Conservation (phyloP, 2,797 vertebrate species). For the Podargus strigoides region DNA sequence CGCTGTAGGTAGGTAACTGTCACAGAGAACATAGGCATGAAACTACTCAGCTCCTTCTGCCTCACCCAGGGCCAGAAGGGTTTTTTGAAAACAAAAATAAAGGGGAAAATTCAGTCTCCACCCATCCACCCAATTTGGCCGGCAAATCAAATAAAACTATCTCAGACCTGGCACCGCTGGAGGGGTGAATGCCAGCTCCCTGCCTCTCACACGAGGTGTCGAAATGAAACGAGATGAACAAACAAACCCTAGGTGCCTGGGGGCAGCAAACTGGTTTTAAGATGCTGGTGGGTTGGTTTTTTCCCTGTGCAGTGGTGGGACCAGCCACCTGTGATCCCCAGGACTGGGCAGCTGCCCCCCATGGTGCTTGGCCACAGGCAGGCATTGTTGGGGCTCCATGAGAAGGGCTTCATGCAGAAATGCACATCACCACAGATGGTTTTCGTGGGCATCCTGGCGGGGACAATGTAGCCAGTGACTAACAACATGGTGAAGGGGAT, state of each 20-base stretch:
- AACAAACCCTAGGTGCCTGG: conserved; percentile 26
- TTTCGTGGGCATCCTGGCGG: fast-evolving
- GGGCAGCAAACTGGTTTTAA: not conserved
- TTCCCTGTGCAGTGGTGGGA: not conserved
- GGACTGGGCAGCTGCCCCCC: not conserved
- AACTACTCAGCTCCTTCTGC: not conserved
- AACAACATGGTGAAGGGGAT: not conserved
- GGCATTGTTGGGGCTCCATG: fast-evolving
- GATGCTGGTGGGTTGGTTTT: not conserved
- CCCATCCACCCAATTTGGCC: conserved; percentile 52
- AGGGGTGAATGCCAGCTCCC: conserved; percentile 19
- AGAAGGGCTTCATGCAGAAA: not conserved
- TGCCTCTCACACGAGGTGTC: conserved; percentile 25
- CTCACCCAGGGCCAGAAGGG: conserved; percentile 60
- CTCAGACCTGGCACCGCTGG: not conserved
- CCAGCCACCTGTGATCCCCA: not conserved
- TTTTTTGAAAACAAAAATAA: conserved; percentile 53
- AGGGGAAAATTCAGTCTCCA: conserved; percentile 39
- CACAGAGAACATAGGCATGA: not conserved
- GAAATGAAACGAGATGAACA: conserved; percentile 22
- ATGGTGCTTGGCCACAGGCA: not conserved
- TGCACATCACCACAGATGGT: not conserved
- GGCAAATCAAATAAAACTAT: conserved; percentile 49
- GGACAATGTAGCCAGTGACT: not conserved
- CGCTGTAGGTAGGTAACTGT: conserved; percentile 31